Base-by-base conservation (phyloP, 1,140 invertebrate genomes). In the Thalassaphorura encarpata region DNA sequence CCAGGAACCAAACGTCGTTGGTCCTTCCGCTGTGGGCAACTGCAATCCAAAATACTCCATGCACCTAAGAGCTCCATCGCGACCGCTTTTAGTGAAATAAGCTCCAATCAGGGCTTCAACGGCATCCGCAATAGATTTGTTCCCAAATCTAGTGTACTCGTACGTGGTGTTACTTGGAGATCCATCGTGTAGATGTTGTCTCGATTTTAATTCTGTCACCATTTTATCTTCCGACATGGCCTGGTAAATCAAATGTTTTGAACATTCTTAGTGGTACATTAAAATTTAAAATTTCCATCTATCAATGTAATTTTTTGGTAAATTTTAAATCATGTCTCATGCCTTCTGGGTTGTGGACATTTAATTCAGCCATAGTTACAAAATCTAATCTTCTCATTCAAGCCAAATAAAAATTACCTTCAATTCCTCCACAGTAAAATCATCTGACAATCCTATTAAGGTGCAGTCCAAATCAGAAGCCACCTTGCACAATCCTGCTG, bases 91-190 rank as follows among this genome's bases (percentile, higher is more conserved):
- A 3, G 43, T 39, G 21, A 46, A 64, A 47, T 61, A 64, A 5
- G 56, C 63, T 15, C 63, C 63, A 43, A 64, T 61, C 8, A 64
- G 21, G 24, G 63, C 59, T 41, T 64, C 63, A 16, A 61, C 51
- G 24, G 33, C 43, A 36, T 64, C 63, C 2, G 63, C 56, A 31
- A 64, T 39, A 18, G 27, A 41, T 54, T 64, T 64, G n/a, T 60
- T 54, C 0, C 27, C n/a, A 19, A 64, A 18, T 11, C 52, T 19
- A 15, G 53, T 28, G 41, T 61, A n/a, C n/a, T n/a, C n/a, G n/a
- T n/a, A n/a, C n/a, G n/a, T n/a, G n/a, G n/a, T n/a, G n/a, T n/a
- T n/a, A n/a, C n/a, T n/a, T n/a, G n/a, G n/a, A n/a, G n/a, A n/a
- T n/a, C n/a, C n/a, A n/a, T n/a, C n/a, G n/a, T n/a, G n/a, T n/a